These are phyloP conservation scores for Eupithecia subfuscata DNA, from an alignment of 2,888 invertebrate species.

Conservation along the genomic window DNA sequence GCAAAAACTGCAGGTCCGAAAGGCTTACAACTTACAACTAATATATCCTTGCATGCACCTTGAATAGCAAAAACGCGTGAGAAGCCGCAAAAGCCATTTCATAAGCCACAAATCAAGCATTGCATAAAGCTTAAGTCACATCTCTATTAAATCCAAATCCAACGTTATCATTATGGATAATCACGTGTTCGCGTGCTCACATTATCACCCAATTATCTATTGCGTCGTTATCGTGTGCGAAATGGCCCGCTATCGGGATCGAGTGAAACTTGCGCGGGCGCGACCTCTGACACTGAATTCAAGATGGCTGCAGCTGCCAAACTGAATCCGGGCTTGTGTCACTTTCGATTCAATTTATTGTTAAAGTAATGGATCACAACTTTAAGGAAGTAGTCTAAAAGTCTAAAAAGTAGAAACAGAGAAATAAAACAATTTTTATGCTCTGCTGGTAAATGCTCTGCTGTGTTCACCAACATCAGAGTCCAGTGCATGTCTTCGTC, in stretches of 20 bases:
- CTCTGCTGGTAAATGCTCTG: background rate
- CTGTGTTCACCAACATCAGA: background rate
- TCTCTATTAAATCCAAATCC: conserved; percentile 40
- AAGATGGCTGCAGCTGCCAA: conserved; percentile 78
- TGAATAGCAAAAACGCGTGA: background rate
- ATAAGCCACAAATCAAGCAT: conserved; percentile 2
- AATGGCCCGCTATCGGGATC: conserved; percentile 61
- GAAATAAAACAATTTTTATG: background rate
- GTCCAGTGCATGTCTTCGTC: background rate
- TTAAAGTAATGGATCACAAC: background rate
- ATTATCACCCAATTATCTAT: conserved; percentile 62
- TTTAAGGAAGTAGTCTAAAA: background rate
- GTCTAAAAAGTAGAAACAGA: background rate
- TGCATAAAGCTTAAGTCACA: conserved; percentile 25
- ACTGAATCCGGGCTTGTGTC: conserved; percentile 49
- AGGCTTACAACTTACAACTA: background rate
- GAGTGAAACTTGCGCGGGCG: conserved; percentile 70
- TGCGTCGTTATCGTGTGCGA: conserved; percentile 58
- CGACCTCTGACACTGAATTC: conserved; percentile 75
- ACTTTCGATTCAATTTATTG: conserved; percentile 10
- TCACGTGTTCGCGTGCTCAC: conserved; percentile 47
- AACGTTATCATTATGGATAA: conserved; percentile 49
- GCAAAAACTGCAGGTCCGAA: background rate
- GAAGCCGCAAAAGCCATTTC: background rate
- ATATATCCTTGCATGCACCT: background rate